Evolutionary conservation across 2,113 vertebrate species (phyloP).

Genomic region (Pterocles burchelli): DNA sequence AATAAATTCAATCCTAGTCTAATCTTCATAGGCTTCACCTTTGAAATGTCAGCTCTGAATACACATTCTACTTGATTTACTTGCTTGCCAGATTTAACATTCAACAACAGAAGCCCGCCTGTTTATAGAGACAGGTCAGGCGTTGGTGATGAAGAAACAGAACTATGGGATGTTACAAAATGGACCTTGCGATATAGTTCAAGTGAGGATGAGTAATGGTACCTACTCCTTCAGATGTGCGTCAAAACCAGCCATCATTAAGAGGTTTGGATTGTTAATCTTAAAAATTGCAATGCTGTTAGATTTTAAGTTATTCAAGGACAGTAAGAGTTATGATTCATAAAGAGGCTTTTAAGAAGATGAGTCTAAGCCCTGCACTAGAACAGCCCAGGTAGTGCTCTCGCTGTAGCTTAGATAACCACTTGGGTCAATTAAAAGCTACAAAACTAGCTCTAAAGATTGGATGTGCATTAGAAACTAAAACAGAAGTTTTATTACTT

Average conservation of each 20-base stretch:
- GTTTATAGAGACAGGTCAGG: conserved; percentile 4
- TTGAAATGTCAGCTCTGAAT: neutral
- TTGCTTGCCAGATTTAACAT: neutral
- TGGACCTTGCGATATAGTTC: neutral
- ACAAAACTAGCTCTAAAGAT: neutral
- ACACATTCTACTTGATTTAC: neutral
- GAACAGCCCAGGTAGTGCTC: neutral
- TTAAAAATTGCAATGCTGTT: neutral
- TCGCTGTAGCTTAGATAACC: neutral
- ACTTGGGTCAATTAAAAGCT: neutral
- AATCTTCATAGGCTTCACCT: neutral
- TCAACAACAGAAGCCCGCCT: neutral
- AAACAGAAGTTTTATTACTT: neutral
- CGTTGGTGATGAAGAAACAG: neutral
- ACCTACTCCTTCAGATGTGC: neutral
- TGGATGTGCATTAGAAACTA: neutral
- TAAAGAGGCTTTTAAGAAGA: conserved; percentile 49
- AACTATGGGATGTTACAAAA: neutral
- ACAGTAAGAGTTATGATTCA: conserved; percentile 44
- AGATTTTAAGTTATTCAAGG: conserved; percentile 17
- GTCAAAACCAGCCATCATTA: neutral
- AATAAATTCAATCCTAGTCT: neutral
- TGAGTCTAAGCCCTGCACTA: conserved; percentile 21
- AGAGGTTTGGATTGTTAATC: neutral
- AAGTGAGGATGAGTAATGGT: conserved; percentile 20